A percentile compares a stretch with the other conserved stretches of the same genome.
These are phyloP conservation scores for Procambarus clarkii DNA, from an alignment of 1,140 invertebrate genomes.

Conservation along the genomic window DNA sequence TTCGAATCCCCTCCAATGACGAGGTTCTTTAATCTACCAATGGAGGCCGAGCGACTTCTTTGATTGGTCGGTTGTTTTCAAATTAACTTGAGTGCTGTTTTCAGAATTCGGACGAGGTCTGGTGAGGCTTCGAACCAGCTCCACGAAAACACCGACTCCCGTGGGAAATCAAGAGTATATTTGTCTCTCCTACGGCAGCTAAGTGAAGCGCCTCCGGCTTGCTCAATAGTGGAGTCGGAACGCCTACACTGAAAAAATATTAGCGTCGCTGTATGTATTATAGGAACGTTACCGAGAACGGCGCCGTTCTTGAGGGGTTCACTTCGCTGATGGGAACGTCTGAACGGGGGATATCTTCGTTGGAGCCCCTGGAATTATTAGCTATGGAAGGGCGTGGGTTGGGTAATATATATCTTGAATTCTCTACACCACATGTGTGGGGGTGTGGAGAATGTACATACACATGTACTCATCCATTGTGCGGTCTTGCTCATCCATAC, in stretches of 20 bases:
- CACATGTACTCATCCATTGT: too few species aligned
- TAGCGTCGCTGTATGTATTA: background rate
- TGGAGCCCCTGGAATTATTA: too few species aligned
- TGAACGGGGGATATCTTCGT: background rate
- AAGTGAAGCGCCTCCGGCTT: conserved; percentile 43
- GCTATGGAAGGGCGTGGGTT: too few species aligned
- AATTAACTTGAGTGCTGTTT: conserved; percentile 67
- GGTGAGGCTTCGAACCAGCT: conserved; percentile 27
- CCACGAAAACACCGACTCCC: conserved; percentile 58
- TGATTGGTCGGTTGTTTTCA: conserved; percentile 65
- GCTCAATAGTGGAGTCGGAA: conserved; percentile 28
- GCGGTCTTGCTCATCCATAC: too few species aligned
- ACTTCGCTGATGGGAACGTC: conserved; percentile 11
- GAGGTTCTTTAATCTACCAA: conserved; percentile 35
- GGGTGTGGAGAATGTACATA: too few species aligned
- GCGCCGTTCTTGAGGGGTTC: conserved; percentile 18
- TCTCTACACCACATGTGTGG: too few species aligned
- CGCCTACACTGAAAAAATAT: conserved; percentile 15
- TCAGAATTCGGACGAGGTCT: conserved; percentile 50
- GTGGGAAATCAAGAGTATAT: conserved; percentile 62
- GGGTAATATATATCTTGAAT: too few species aligned
- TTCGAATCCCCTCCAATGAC: conserved; percentile 21
- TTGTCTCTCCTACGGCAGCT: conserved; percentile 57
- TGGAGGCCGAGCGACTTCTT: conserved; percentile 45
- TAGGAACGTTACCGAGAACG: conserved; percentile 17